phyloP scores from a whole-genome alignment of 2,113 vertebrate species.

The Lamprologus ornatipinnis region DNA sequence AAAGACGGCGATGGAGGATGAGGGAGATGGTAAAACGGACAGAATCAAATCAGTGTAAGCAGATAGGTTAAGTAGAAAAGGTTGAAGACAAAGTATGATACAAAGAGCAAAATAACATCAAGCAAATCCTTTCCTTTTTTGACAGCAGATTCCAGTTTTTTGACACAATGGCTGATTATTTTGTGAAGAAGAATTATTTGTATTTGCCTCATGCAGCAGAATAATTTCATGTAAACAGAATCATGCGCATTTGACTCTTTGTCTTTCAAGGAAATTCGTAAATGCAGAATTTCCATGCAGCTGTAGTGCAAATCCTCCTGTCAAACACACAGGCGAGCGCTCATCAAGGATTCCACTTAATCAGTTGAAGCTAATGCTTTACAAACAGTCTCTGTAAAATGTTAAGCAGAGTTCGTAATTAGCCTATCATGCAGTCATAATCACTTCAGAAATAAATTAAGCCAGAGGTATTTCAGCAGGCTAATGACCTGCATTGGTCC shows the following conservation, averaged over 20 bases:
- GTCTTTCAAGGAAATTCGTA: background rate
- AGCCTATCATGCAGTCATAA: conserved; percentile 72
- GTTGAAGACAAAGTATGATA: conserved; percentile 30
- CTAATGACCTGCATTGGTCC: conserved; percentile 51
- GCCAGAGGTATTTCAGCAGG: conserved; percentile 62
- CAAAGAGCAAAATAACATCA: background rate
- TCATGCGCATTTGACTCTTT: background rate
- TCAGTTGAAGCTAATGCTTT: conserved; percentile 70
- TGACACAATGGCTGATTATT: background rate
- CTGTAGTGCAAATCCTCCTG: background rate
- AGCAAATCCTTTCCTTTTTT: background rate
- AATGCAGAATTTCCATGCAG: conserved; percentile 21
- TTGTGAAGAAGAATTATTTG: background rate
- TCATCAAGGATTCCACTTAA: conserved; percentile 64
- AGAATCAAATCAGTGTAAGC: conserved; percentile 59
- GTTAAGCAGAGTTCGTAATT: conserved; percentile 74
- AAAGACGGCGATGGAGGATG: background rate
- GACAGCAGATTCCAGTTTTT: background rate
- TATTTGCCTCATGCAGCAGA: background rate
- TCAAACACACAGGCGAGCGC: conserved; percentile 13
- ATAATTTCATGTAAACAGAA: background rate
- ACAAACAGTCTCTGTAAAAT: conserved; percentile 72
- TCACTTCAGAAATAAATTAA: conserved; percentile 74
- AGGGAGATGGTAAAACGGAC: background rate
- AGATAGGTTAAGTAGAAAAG: conserved; percentile 58